Base-by-base conservation (phyloP, 2,113 vertebrate genomes). In the Morone chrysops region DNA sequence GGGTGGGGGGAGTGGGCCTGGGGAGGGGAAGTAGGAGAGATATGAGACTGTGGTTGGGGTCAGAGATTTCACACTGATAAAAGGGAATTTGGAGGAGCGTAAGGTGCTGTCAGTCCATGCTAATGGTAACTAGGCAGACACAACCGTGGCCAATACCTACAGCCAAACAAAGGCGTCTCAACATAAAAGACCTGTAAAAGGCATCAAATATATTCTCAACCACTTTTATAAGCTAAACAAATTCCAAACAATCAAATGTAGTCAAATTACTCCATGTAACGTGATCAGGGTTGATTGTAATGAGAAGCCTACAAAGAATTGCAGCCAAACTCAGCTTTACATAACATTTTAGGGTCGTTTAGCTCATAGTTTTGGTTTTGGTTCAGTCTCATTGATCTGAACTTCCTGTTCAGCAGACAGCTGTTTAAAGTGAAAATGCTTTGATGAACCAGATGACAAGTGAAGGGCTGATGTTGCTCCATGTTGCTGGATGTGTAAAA, bases 61-160 rank as follows among this genome's bases (percentile, higher is more conserved):
- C 81, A 72, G 40, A 78, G 63, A 80, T 85, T 85, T 86, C 22
- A 78, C 50, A 75, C 47, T 50, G 43, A 43, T 72, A 47, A 70
- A 81, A 75, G n/a, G 22, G 45, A 5, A 59, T 80, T 69, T 20
- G 31, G 0, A 70, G 56, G 59, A 18, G 25, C n/a, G 40, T 9
- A 11, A 40, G 48, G 65, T 45, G n/a, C 43, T 57, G 57, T 66
- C 22, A 25, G 59, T 59, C 71, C 61, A 56, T 40, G 54, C 38
- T 56, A 54, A 73, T 73, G 38, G 22, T 20, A 56, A 40, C 5
- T 0, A 20, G 60, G 53, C 57, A 45, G 16, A 50, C 38, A 43
- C 10, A 0, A 1, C 10, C 5, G 22, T 0, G 0, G 50, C 22
- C 14, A 25, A 40, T n/a, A 38, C 7, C 25, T 6, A 1, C 18